Evolutionary conservation across 2,797 vertebrate species (phyloP).

Genomic region (Myotis daubentonii): DNA sequence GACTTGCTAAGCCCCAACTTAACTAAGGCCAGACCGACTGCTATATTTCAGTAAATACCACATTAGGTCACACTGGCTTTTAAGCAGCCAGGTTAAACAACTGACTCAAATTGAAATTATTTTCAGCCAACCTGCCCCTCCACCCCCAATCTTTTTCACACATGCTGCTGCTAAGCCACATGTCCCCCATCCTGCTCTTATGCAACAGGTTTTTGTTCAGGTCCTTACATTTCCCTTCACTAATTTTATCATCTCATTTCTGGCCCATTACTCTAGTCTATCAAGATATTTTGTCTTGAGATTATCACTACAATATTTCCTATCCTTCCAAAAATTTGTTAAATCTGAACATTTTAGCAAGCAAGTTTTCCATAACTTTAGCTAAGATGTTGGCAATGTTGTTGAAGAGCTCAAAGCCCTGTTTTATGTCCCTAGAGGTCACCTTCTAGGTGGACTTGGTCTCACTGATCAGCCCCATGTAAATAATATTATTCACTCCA

Average conservation of each 20-base stretch:
- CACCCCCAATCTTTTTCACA: conserved; percentile 5
- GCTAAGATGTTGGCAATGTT: background rate
- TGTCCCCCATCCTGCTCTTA: background rate
- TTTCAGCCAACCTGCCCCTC: background rate
- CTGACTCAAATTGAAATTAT: conserved; percentile 66
- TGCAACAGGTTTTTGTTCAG: background rate
- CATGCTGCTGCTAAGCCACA: conserved; percentile 41
- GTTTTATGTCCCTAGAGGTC: background rate
- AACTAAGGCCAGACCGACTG: background rate
- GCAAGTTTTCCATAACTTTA: background rate
- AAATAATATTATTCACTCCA: background rate
- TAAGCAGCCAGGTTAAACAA: background rate
- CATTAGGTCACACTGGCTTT: background rate
- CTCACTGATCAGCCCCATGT: background rate
- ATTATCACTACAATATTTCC: background rate
- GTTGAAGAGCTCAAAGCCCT: background rate
- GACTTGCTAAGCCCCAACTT: background rate
- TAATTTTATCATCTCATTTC: background rate
- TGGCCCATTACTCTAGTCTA: background rate
- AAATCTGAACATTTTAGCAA: background rate
- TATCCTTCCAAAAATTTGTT: background rate
- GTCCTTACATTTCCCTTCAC: conserved; percentile 10
- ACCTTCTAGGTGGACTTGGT: background rate
- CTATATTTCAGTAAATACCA: background rate
- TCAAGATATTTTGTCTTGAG: conserved; percentile 16